phyloP scores from a whole-genome alignment of 2,797 vertebrate genomes.

The Sebastes kiyomatsui region DNA sequence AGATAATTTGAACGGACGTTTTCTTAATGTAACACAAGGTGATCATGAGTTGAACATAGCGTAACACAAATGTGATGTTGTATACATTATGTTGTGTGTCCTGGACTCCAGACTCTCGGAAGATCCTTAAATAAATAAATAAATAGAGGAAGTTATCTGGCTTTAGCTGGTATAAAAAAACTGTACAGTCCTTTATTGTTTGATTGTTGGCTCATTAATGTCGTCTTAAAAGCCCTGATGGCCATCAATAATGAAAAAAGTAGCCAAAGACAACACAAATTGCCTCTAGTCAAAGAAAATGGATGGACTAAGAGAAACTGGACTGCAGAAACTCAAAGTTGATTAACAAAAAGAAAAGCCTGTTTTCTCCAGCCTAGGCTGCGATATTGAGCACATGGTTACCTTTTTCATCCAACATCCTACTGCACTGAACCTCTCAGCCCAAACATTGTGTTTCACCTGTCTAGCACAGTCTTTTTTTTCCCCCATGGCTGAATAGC shows the following conservation, averaged over 20 bases:
- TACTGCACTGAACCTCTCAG: background rate
- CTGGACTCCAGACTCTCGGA: background rate
- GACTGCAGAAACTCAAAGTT: background rate
- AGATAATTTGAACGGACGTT: no score
- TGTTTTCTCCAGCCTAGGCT: background rate
- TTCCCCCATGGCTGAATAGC: background rate
- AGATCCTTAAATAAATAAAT: no score
- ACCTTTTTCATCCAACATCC: background rate
- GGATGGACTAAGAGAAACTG: background rate
- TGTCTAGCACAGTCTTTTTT: background rate
- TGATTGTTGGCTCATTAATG: background rate
- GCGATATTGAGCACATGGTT: background rate
- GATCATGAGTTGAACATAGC: background rate
- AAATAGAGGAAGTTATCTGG: background rate
- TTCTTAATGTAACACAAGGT: background rate
- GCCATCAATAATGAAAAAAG: background rate
- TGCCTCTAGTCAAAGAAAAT: background rate
- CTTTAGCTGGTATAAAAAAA: background rate
- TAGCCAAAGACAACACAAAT: background rate
- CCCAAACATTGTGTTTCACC: background rate
- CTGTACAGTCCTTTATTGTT: background rate
- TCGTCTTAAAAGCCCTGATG: background rate
- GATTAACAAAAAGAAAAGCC: background rate
- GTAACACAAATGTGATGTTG: background rate
- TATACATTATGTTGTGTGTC: background rate